Base-by-base conservation (phyloP, 2,113 vertebrate species). In the Oxygymnocypris stewartii region DNA sequence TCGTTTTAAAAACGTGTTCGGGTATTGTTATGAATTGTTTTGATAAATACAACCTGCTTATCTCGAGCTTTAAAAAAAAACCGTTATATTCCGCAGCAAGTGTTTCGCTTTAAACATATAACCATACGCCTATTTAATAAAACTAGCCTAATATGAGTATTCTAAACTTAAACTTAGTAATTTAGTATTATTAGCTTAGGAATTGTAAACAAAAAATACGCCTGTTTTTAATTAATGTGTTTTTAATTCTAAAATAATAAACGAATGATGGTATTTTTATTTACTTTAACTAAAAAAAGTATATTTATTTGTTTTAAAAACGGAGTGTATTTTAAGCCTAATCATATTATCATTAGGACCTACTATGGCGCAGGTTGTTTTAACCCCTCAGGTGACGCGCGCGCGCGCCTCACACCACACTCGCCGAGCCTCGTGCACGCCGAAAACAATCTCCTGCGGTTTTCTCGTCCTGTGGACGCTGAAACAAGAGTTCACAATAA, bases 371-470 rank as follows among this genome's bases (percentile, higher is more conserved):
- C 54, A 63, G 11, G 0, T 59, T 67, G 28, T 28, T 16, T 35
- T 73, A 37, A 74, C 61, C 23, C 85, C 44, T 57, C 75, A 83
- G 89, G 85, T 77, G 67, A 81, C 69, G 84, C 82, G 57, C 71
- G 87, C 89, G 80, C 76, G 51, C 77, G 23, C 23, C 37, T 69
- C 63, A 71, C 28, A 42, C 65, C 67, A 79, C 81, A 74, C 89
- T 75, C 82, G 67, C 28, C 1, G 28, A 31, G 28, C 71, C 75
- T 78, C 84, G 74, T 79, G 54, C 65, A 69, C 49, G 25, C 78
- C 57, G 37, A 75, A 81, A 84, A 87, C 81, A 88, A 84, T 78
- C 51, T 57, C 23, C 31, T 31, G 10, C 54, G 74, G 49, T 37
- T 82, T 75, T 61, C 42, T 75, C 23, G 51, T 31, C 71, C 42